Percentiles rank a stretch among this genome's conserved stretches.
Evolutionary conservation across 2,888 invertebrate genomes (phyloP).

Genomic region (Nezara viridula): DNA sequence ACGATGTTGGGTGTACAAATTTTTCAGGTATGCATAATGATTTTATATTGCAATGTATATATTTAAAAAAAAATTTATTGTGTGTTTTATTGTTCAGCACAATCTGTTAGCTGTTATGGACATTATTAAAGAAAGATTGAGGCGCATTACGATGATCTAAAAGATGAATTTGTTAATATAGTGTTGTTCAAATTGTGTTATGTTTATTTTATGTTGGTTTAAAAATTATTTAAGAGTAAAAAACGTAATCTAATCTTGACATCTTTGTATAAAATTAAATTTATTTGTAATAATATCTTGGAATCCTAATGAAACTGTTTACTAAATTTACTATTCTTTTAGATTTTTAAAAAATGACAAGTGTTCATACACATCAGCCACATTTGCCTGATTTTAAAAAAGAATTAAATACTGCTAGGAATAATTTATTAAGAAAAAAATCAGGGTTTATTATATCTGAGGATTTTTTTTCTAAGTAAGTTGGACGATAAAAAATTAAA

Average conservation of each 20-base stretch:
- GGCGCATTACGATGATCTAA: background rate
- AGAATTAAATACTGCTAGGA: background rate
- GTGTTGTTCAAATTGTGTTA: background rate
- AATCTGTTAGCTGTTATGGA: conserved; percentile 58
- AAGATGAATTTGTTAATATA: background rate
- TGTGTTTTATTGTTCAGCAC: conserved; percentile 56
- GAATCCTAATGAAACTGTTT: too few species aligned
- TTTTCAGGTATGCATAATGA: conserved; percentile 72
- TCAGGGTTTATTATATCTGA: too few species aligned
- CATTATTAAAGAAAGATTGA: conserved; percentile 51
- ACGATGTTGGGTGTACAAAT: conserved; percentile 78
- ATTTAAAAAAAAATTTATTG: background rate
- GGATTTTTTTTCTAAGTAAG: too few species aligned
- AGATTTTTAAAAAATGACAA: too few species aligned
- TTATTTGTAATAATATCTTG: too few species aligned
- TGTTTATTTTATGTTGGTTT: background rate
- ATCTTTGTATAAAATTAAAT: background rate
- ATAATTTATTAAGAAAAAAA: too few species aligned
- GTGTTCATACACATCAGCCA: too few species aligned
- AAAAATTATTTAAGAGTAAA: background rate
- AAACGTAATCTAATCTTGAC: background rate
- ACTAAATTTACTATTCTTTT: too few species aligned
- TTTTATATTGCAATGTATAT: background rate
- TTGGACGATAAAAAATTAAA: too few species aligned
- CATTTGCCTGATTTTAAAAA: too few species aligned